Conservation (phyloP, 2,888 invertebrate genomes). For the Acanthosepion pharaonis region DNA sequence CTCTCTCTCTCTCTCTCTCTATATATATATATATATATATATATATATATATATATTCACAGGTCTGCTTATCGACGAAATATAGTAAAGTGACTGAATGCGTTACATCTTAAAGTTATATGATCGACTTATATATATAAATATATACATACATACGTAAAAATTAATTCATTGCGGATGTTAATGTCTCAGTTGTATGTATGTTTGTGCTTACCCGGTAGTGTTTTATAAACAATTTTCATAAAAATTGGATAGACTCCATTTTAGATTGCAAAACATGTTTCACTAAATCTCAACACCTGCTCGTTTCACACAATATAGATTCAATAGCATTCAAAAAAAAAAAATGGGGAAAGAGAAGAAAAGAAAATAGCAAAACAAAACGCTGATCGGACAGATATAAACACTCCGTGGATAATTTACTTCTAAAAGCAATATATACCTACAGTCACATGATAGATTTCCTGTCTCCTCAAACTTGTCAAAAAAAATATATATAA, state of each 20-base stretch:
- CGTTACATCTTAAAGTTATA: no score
- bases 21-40: no score
- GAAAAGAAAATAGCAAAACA: background rate
- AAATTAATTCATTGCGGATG: no score
- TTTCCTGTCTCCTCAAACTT: background rate
- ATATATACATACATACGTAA: no score
- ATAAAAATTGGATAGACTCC: conserved; percentile 33
- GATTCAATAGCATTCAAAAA: background rate
- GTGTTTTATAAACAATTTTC: no score
- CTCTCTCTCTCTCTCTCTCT: no score
- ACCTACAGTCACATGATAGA: background rate
- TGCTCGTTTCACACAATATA: conserved; percentile 6
- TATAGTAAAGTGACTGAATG: no score
- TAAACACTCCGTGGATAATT: background rate
- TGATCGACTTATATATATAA: background rate
- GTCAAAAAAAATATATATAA: no score
- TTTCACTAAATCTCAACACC: conserved; percentile 1
- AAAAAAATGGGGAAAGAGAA: background rate
- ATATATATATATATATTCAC: no score
- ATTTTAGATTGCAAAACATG: conserved; percentile 10
- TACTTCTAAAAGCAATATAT: background rate
- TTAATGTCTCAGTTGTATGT: no score
- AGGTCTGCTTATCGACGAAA: no score
- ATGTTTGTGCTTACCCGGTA: no score
- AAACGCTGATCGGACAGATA: background rate